phyloP scores from a whole-genome alignment of 2,888 invertebrate species.

The Alloscopus bannaensis region DNA sequence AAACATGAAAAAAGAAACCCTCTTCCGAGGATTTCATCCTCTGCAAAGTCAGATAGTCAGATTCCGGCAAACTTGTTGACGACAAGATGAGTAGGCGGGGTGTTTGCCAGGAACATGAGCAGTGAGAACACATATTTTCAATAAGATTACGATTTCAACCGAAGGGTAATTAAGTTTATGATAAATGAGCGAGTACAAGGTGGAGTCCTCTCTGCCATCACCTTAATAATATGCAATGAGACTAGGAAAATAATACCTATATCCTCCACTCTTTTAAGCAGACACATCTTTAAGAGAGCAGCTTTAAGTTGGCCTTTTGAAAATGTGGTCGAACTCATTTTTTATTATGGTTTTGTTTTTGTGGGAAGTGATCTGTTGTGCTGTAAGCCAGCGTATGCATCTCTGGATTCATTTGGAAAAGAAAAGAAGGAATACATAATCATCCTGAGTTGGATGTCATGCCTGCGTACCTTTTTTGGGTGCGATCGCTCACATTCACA shows the following conservation, averaged over 20 bases:
- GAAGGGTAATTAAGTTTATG: constrained; percentile 69
- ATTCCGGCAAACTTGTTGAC: constrained; percentile 24
- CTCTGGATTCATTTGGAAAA: too few species aligned
- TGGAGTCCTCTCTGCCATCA: constrained; percentile 59
- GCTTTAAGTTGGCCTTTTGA: too few species aligned
- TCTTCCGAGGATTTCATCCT: background rate
- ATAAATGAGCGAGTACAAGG: constrained; percentile 69
- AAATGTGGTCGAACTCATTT: background rate
- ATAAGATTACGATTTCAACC: constrained; percentile 21
- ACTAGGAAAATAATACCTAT: background rate
- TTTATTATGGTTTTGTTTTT: constrained; percentile 5
- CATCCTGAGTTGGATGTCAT: too few species aligned
- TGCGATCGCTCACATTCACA: constrained; percentile 9
- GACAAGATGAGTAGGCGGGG: constrained; percentile 37
- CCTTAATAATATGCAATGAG: constrained; percentile 29
- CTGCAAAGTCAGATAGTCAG: background rate
- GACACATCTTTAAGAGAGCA: background rate
- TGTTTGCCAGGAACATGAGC: constrained; percentile 38
- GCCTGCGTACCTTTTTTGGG: too few species aligned
- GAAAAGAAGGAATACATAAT: too few species aligned
- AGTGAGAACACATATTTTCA: constrained; percentile 11
- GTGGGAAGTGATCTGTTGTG: too few species aligned
- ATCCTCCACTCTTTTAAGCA: background rate
- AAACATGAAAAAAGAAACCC: too few species aligned
- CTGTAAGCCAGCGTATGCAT: too few species aligned